These are phyloP conservation scores for Acanthosoma haemorrhoidale DNA, from an alignment of 2,888 invertebrate species.

Conservation along the genomic window DNA sequence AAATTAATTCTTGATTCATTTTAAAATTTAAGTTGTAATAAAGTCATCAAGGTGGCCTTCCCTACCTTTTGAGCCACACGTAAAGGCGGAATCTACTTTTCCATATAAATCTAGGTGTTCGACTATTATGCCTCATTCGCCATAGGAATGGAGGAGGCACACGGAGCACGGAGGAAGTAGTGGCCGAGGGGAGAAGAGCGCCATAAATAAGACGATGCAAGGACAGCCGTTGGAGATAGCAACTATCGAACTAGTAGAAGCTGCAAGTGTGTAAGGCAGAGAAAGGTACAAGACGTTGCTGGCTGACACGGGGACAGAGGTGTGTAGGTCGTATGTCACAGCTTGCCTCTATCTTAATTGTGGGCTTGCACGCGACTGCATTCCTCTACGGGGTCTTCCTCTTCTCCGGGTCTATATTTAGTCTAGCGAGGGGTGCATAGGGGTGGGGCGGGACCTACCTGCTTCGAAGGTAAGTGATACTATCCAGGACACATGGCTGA, in stretches of 20 bases:
- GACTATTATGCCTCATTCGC: too few relatives aligned
- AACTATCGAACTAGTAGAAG: neutral
- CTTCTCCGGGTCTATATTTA: neutral
- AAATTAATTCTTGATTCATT: too few relatives aligned
- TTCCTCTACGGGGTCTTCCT: neutral
- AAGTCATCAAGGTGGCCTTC: too few relatives aligned
- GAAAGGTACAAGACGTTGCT: neutral
- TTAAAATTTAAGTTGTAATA: too few relatives aligned
- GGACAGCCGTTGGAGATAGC: slow-evolving; percentile 1
- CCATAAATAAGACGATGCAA: neutral
- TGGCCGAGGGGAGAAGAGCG: neutral
- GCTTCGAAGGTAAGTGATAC: too few relatives aligned
- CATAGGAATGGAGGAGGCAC: neutral
- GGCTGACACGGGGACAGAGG: slow-evolving; percentile 8
- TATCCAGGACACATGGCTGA: too few relatives aligned
- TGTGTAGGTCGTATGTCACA: slow-evolving; percentile 16
- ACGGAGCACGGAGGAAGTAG: neutral
- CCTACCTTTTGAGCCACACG: too few relatives aligned
- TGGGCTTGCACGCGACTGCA: slow-evolving; percentile 17
- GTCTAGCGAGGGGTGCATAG: neutral
- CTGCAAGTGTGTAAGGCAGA: neutral
- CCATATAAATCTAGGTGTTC: too few relatives aligned
- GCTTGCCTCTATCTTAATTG: slow-evolving; percentile 14
- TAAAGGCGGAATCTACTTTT: too few relatives aligned
- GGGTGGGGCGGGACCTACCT: too few relatives aligned